Percentiles rank a stretch among this genome's conserved stretches.
Conservation (phyloP, 2,888 invertebrate genomes). For the Cosmia pyralina region DNA sequence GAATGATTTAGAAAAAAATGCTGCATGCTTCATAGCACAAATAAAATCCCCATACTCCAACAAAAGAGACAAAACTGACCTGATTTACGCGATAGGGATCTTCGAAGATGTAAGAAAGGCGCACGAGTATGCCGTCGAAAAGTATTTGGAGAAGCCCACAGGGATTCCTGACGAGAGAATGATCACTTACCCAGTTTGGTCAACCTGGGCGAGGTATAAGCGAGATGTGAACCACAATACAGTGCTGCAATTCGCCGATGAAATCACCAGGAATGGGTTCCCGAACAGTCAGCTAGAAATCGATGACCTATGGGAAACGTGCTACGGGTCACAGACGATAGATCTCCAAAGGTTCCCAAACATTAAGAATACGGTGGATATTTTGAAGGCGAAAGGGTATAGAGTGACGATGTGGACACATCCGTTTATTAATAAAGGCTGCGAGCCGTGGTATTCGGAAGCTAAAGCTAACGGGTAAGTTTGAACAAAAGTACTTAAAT, state of each 20-base stretch:
- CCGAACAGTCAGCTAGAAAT: constrained; percentile 91
- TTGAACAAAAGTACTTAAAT: neutral
- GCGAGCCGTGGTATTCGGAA: constrained; percentile 87
- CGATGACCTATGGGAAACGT: constrained; percentile 92
- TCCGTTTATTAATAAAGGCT: constrained; percentile 91
- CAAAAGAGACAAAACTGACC: constrained; percentile 80
- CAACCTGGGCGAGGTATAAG: constrained; percentile 92
- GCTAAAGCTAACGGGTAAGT: constrained; percentile 84
- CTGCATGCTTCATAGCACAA: constrained; percentile 88
- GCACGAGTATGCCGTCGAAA: constrained; percentile 91
- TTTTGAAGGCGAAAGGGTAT: constrained; percentile 85
- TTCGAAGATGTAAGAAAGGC: constrained; percentile 89
- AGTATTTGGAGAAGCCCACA: constrained; percentile 90
- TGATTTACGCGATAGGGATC: constrained; percentile 91
- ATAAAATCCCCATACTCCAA: constrained; percentile 86
- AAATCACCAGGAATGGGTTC: constrained; percentile 87
- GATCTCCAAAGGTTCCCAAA: constrained; percentile 88
- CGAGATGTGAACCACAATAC: constrained; percentile 86
- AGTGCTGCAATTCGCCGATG: constrained; percentile 87
- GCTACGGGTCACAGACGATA: constrained; percentile 91
- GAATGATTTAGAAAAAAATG: constrained; percentile 85
- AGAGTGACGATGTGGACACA: constrained; percentile 92
- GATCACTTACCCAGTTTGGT: constrained; percentile 92
- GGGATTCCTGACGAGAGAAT: constrained; percentile 89
- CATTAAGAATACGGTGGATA: constrained; percentile 85